These are phyloP conservation scores for Perizoma flavofasciatum DNA, from an alignment of 2,888 invertebrate species.

Conservation along the genomic window DNA sequence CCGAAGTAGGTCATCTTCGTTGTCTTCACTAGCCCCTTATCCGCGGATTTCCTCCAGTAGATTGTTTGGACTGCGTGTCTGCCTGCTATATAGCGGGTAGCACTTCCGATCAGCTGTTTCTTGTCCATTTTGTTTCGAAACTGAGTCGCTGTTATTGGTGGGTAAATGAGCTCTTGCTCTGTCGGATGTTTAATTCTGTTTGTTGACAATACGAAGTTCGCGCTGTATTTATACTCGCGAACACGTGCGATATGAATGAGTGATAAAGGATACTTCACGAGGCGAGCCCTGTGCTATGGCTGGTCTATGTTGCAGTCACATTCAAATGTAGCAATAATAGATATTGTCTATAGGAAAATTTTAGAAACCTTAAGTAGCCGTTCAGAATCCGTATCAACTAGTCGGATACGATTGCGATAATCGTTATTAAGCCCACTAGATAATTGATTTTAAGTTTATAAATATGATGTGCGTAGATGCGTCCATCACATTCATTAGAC, in stretches of 20 bases:
- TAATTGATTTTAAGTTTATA: too few species aligned
- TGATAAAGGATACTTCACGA: conserved; percentile 54
- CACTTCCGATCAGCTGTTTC: conserved; percentile 85
- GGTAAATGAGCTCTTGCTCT: conserved; percentile 14
- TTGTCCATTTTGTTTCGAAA: conserved; percentile 67
- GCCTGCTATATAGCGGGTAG: conserved; percentile 89
- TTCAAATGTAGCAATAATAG: background rate
- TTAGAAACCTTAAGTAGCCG: background rate
- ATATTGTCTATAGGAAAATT: conserved; percentile 6
- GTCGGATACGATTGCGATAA: too few species aligned
- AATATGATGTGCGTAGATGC: too few species aligned
- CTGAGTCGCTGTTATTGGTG: conserved; percentile 19
- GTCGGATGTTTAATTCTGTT: conserved; percentile 22
- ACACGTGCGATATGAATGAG: conserved; percentile 58
- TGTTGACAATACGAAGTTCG: conserved; percentile 25
- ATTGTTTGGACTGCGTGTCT: conserved; percentile 90
- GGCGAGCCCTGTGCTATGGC: conserved; percentile 38
- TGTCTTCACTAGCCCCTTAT: conserved; percentile 81
- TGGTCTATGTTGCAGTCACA: conserved; percentile 4
- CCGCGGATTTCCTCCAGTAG: conserved; percentile 87
- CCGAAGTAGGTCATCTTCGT: conserved; percentile 84
- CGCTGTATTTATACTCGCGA: conserved; percentile 51
- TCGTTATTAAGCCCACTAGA: too few species aligned
- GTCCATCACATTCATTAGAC: too few species aligned
- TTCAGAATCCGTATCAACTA: too few species aligned